Percentiles rank a stretch among this genome's conserved stretches.
phyloP scores from a whole-genome alignment of 2,797 vertebrate genomes.

The Diplodus puntazzo region DNA sequence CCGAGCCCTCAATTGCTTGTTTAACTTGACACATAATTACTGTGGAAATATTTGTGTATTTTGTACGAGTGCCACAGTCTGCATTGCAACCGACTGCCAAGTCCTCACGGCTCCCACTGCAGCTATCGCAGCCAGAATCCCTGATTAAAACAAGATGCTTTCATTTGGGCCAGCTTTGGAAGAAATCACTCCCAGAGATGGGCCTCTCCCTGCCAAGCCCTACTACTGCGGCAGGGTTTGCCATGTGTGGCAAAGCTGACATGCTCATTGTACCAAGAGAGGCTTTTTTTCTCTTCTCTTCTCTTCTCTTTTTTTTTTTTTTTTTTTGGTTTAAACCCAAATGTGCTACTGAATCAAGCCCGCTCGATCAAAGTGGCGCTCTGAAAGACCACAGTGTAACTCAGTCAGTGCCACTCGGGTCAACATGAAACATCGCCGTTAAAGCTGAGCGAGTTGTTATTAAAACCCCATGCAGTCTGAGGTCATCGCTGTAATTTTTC shows the following conservation, averaged over 20 bases:
- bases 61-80: conserved; percentile 88
- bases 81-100: conserved; percentile 84
- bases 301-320: conserved; percentile 49
- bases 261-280: conserved; percentile 78
- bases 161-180: conserved; percentile 87
- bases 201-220: conserved; percentile 83
- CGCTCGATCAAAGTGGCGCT: conserved; percentile 67
- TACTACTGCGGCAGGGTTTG: conserved; percentile 72
- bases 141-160: conserved; percentile 91
- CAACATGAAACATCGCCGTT: conserved; percentile 66
- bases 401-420: conserved; percentile 52
- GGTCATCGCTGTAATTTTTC: conserved; percentile 67
- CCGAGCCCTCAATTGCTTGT: conserved; percentile 87
- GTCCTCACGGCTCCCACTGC: conserved; percentile 85
- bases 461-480: conserved; percentile 70
- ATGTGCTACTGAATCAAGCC: conserved; percentile 78
- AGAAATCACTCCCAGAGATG: conserved; percentile 87
- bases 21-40: conserved; percentile 92
- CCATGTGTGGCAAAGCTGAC: conserved; percentile 81
- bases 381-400: conserved; percentile 66
- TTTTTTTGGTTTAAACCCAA: conserved; percentile 67
- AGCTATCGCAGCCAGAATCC: conserved; percentile 86
- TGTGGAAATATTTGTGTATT: conserved; percentile 91
- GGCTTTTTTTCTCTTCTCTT: conserved; percentile 48
- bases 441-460: conserved; percentile 70